Base-by-base conservation (phyloP, 2,113 vertebrate genomes). In the Amphiprion ocellaris region DNA sequence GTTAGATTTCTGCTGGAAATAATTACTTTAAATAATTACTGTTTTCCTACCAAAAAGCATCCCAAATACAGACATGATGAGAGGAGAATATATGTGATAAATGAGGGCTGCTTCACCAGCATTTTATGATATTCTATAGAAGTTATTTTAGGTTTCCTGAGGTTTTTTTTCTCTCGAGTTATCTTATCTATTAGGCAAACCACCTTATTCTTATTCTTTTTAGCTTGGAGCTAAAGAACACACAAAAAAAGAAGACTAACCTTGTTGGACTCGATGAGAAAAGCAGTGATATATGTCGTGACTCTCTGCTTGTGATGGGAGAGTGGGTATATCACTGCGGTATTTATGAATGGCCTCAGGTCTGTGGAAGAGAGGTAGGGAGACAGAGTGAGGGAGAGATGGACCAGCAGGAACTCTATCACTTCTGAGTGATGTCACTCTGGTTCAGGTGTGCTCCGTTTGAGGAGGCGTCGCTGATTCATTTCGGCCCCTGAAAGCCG, bases 311-410 rank as follows among this genome's bases (percentile, higher is more conserved):
- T 78, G 71, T 82, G 85, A 88, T 77, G 84, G 88, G 61, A 85
- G 87, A 87, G 81, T 77, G 87, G 82, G 84, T 87, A 82, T 86
- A 90, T 90, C 90, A 87, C 80, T 80, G 82, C 65, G 74, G 88
- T 90, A 86, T 90, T 91, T 92, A 91, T 90, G 90, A 91, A 90
- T 81, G 87, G 89, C 89, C 88, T 59, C 78, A 63, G 93, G 91
- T 90, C 77, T 85, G 81, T 17, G 53, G 52, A 61, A 46, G 74
- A 63, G 63, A 71, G 73, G 55, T 0, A 17, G 73, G 14, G 28
- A 46, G 53, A 50, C 6, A 4, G 62, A 52, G 26, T 24, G 58
- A 52, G 60, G 26, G 67, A 30, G 72, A 59, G 79, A 73, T 10
- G 54, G 86, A 77, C 44, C 55, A 53, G 80, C 63, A 50, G 88